These are phyloP conservation scores for Lasioglossum pauxillum DNA, from an alignment of 2,888 invertebrate genomes.

Conservation along the genomic window DNA sequence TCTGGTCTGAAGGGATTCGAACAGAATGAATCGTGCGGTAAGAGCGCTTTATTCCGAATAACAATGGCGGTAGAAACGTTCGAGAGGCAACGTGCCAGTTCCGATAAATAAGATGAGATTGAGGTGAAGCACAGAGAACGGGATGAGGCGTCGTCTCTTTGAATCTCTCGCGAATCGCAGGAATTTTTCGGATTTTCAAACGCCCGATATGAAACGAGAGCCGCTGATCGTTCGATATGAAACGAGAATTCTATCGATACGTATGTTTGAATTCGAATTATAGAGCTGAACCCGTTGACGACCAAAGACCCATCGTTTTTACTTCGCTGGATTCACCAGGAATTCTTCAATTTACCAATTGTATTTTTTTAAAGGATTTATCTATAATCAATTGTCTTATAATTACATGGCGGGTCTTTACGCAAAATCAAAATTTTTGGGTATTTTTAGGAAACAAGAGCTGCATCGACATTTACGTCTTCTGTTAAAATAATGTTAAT, in stretches of 20 bases:
- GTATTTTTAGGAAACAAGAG: not conserved
- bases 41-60: slow-evolving; percentile 63
- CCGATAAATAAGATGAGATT: slow-evolving; percentile 68
- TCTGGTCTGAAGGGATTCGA: slow-evolving; percentile 38
- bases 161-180: slow-evolving; percentile 38
- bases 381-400: not conserved
- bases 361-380: not conserved
- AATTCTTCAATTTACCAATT: not conserved
- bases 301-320: not conserved
- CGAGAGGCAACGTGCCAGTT: slow-evolving; percentile 57
- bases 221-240: not conserved
- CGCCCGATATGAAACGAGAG: not conserved
- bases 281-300: not conserved
- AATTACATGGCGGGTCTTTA: not conserved
- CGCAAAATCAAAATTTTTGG: not conserved
- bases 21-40: slow-evolving; percentile 58
- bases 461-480: not conserved
- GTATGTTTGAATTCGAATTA: slow-evolving; percentile 9
- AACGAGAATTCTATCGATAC: not conserved
- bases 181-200: slow-evolving; percentile 42
- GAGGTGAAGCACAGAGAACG: slow-evolving; percentile 35
- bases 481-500: not conserved
- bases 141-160: slow-evolving; percentile 31
- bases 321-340: not conserved
- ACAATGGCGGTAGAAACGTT: slow-evolving; percentile 60